These are phyloP conservation scores for Aricia agestis DNA, from an alignment of 1,140 invertebrate genomes.

Conservation along the genomic window DNA sequence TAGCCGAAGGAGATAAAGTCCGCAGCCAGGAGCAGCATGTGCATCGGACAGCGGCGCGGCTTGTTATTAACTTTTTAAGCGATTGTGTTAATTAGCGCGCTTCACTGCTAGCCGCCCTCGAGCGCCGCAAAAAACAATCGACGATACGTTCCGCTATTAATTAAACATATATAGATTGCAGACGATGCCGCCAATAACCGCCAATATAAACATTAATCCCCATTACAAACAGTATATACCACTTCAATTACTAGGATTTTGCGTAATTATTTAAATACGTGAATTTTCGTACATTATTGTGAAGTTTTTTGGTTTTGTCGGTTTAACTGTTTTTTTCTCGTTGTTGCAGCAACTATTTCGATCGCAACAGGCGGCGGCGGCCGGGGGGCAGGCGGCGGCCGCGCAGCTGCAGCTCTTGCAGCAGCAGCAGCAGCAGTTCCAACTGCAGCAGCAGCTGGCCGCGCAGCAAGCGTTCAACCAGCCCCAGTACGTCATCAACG, in stretches of 20 bases:
- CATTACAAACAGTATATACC: slow-evolving; percentile 11
- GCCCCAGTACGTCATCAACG: slow-evolving; percentile 93
- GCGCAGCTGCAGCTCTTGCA: slow-evolving; percentile 82
- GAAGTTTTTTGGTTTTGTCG: neutral
- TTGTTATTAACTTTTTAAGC: slow-evolving; percentile 74
- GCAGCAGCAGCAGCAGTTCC: slow-evolving; percentile 83
- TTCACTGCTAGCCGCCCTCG: slow-evolving; percentile 51
- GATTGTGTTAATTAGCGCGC: slow-evolving; percentile 72
- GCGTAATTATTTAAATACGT: neutral
- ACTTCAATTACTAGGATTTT: neutral
- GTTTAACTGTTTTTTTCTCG: slow-evolving; percentile 22
- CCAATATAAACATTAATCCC: slow-evolving; percentile 18
- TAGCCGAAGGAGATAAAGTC: slow-evolving; percentile 34
- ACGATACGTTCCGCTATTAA: slow-evolving; percentile 61
- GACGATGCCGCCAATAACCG: slow-evolving; percentile 20
- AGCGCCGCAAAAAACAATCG: slow-evolving; percentile 55
- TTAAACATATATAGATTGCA: slow-evolving; percentile 49
- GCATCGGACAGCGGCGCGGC: slow-evolving; percentile 57
- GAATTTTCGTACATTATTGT: neutral
- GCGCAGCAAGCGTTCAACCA: slow-evolving; percentile 83
- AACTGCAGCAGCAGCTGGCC: slow-evolving; percentile 79
- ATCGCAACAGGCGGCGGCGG: slow-evolving; percentile 82
- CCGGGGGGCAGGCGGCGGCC: slow-evolving; percentile 76
- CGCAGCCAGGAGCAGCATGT: slow-evolving; percentile 50
- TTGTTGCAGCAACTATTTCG: slow-evolving; percentile 89